Conservation (phyloP, 2,797 vertebrate species). For the Pantherophis alleghaniensis region DNA sequence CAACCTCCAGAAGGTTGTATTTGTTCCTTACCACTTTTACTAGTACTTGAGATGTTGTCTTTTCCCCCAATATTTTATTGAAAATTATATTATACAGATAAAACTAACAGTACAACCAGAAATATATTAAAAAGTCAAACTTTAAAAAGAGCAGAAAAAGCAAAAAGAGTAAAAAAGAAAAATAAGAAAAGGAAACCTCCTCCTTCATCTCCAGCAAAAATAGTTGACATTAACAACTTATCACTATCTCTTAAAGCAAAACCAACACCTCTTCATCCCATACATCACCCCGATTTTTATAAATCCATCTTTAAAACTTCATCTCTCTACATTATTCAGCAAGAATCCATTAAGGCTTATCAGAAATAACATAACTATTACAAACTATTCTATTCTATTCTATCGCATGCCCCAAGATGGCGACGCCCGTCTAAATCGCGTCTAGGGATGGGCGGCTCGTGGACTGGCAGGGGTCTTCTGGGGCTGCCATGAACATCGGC, state of each 20-base stretch:
- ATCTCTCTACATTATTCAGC: not conserved
- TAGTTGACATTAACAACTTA: not conserved
- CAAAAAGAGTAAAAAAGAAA: not conserved
- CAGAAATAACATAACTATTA: not conserved
- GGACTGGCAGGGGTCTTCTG: no score
- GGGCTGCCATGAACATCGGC: no score
- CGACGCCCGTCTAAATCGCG: no score
- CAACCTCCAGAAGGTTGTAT: not conserved
- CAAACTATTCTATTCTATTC: no score
- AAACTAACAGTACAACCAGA: not conserved
- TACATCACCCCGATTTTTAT: not conserved
- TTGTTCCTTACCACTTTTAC: not conserved
- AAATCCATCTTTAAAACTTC: not conserved
- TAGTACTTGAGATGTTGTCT: not conserved
- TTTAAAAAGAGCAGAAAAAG: not conserved
- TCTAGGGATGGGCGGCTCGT: no score
- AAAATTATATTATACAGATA: not conserved
- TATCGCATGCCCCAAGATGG: no score
- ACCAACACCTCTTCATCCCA: not conserved
- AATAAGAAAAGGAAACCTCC: not conserved
- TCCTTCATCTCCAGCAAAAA: not conserved
- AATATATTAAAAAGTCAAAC: not conserved
- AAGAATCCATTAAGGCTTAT: not conserved
- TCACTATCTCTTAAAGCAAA: not conserved
- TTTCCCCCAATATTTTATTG: not conserved